phyloP scores from a whole-genome alignment of 2,113 vertebrate genomes.

The Cinclus cinclus region DNA sequence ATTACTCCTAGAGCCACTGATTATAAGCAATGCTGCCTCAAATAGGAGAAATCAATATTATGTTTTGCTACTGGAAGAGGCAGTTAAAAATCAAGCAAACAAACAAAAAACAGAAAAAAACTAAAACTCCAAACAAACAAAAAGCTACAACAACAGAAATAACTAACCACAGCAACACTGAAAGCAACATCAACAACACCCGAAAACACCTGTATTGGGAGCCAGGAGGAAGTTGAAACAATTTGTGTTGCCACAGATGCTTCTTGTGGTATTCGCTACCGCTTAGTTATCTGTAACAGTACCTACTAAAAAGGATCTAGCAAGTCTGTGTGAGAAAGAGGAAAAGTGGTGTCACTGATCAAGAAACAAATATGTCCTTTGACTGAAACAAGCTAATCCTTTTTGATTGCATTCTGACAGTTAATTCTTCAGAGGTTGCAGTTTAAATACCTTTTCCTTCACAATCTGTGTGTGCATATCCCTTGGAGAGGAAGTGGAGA shows the following conservation, averaged over 20 bases:
- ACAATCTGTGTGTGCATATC: not conserved
- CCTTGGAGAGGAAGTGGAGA: not conserved
- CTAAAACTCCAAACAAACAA: not conserved
- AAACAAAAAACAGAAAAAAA: not conserved
- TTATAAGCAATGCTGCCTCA: not conserved
- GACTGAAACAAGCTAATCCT: not conserved
- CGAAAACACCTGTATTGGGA: not conserved
- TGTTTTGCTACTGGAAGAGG: not conserved
- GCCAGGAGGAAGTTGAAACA: not conserved
- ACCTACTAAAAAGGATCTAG: not conserved
- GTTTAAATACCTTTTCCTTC: not conserved
- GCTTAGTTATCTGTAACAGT: not conserved
- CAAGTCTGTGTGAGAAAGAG: not conserved
- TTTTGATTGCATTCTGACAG: not conserved
- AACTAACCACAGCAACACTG: not conserved
- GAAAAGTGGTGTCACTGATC: not conserved
- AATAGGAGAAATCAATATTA: not conserved
- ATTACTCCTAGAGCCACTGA: not conserved
- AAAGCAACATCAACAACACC: not conserved
- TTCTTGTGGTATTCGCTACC: not conserved
- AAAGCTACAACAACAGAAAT: not conserved
- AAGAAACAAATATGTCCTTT: not conserved
- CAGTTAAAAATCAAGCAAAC: not conserved
- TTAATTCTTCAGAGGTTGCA: not conserved
- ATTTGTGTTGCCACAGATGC: not conserved